Conservation (phyloP, 2,797 vertebrate species). For the Crocodylus rhombifer region DNA sequence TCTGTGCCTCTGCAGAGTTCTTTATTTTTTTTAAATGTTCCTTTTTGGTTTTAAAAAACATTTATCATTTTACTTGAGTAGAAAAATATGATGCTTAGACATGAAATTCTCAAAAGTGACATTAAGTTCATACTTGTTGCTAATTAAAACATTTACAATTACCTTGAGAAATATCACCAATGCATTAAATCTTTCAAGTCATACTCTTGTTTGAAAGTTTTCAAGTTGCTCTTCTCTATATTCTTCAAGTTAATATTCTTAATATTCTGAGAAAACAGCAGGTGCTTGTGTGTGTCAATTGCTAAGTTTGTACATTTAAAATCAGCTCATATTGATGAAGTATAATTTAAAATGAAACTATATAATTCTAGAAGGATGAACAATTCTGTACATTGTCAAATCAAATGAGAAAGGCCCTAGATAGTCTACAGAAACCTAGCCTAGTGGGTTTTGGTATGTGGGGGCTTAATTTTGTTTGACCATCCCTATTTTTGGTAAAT, state of each 20-base stretch:
- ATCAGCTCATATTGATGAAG: constrained; percentile 73
- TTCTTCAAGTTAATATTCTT: constrained; percentile 72
- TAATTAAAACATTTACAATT: constrained; percentile 79
- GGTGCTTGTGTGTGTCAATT: constrained; percentile 66
- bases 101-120: constrained; percentile 54
- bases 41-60: constrained; percentile 50
- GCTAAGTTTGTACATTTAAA: constrained; percentile 74
- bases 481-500: background rate
- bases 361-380: constrained; percentile 73
- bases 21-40: constrained; percentile 2
- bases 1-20: background rate
- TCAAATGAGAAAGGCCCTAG: background rate
- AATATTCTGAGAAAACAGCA: constrained; percentile 77
- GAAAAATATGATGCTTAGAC: constrained; percentile 24
- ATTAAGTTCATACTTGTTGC: constrained; percentile 70
- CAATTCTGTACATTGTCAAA: constrained; percentile 29
- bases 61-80: constrained; percentile 54
- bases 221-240: constrained; percentile 70
- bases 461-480: constrained; percentile 15
- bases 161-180: constrained; percentile 64
- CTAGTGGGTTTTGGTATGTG: background rate
- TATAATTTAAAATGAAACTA: constrained; percentile 75
- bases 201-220: constrained; percentile 74
- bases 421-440: background rate
- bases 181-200: constrained; percentile 72